Conservation (phyloP, 2,888 invertebrate species). For the Helicoverpa assulta region DNA sequence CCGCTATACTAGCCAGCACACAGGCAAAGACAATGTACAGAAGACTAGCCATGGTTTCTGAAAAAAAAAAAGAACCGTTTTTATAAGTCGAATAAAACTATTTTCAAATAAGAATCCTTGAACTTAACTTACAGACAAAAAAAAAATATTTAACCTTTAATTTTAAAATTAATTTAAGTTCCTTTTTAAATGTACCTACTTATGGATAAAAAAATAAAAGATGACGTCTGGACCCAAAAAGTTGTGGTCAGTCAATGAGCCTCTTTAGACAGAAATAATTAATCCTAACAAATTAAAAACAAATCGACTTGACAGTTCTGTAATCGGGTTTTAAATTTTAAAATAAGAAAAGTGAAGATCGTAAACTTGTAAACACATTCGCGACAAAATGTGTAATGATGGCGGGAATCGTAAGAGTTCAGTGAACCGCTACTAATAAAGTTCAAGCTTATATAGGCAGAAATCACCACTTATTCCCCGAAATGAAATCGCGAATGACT, state of each 20-base stretch:
- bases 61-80: neutral
- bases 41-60: slow-evolving; percentile 41
- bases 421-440: slow-evolving; percentile 18
- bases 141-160: neutral
- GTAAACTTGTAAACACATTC: neutral
- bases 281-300: neutral
- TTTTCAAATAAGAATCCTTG: neutral
- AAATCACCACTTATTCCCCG: slow-evolving; percentile 23
- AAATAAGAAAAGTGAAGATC: neutral
- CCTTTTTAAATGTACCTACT: neutral
- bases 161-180: neutral
- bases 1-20: slow-evolving; percentile 25
- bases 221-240: neutral
- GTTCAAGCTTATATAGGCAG: slow-evolving; percentile 33
- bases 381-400: slow-evolving; percentile 8
- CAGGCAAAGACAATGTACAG: slow-evolving; percentile 21
- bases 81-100: neutral
- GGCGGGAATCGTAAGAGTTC: slow-evolving; percentile 13
- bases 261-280: slow-evolving; percentile 10
- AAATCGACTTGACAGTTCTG: neutral
- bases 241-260: neutral
- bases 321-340: slow-evolving; percentile 12
- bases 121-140: neutral
- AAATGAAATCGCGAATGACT: slow-evolving; percentile 1
- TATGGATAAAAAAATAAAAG: neutral